Percentiles rank a stretch among this genome's conserved stretches.
Conservation (phyloP, 2,113 vertebrate genomes). For the Syngnathus typhle region DNA sequence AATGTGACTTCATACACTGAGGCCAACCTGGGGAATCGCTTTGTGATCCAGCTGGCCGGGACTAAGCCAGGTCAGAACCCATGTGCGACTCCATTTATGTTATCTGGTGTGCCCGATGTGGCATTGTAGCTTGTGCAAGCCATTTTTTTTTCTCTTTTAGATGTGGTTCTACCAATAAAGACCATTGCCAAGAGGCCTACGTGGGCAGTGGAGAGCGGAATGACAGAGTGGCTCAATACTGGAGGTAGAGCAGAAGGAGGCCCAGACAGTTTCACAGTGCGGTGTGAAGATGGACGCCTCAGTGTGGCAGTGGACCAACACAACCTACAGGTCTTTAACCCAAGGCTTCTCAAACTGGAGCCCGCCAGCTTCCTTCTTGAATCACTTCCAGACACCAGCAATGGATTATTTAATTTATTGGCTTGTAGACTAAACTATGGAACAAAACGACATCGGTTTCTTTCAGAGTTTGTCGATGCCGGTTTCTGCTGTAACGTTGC, state of each 20-base stretch:
- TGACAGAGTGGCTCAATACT: conserved; percentile 50
- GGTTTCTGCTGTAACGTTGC: conserved; percentile 57
- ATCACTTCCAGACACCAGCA: too few relatives aligned
- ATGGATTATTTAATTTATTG: too few relatives aligned
- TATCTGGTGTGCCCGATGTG: too few relatives aligned
- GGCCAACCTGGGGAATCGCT: conserved; percentile 71
- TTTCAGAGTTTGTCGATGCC: conserved; percentile 51
- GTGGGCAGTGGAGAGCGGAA: conserved; percentile 41
- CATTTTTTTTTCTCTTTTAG: not conserved
- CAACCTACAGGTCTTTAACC: conserved; percentile 57
- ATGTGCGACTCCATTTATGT: conserved; percentile 13
- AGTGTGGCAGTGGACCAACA: conserved; percentile 50
- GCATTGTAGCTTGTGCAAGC: too few relatives aligned
- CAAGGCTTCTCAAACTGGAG: not conserved
- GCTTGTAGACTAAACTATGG: too few relatives aligned
- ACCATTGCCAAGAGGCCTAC: conserved; percentile 18
- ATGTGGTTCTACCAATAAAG: conserved; percentile 7
- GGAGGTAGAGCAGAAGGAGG: conserved; percentile 7
- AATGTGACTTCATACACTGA: conserved; percentile 72
- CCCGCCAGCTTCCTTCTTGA: too few relatives aligned
- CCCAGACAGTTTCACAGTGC: conserved; percentile 46
- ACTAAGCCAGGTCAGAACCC: conserved; percentile 52
- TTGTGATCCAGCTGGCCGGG: conserved; percentile 65
- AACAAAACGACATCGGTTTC: not conserved
- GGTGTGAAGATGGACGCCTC: conserved; percentile 62